Conservation (phyloP, 2,797 vertebrate species). For the Chloroceryle amazona region DNA sequence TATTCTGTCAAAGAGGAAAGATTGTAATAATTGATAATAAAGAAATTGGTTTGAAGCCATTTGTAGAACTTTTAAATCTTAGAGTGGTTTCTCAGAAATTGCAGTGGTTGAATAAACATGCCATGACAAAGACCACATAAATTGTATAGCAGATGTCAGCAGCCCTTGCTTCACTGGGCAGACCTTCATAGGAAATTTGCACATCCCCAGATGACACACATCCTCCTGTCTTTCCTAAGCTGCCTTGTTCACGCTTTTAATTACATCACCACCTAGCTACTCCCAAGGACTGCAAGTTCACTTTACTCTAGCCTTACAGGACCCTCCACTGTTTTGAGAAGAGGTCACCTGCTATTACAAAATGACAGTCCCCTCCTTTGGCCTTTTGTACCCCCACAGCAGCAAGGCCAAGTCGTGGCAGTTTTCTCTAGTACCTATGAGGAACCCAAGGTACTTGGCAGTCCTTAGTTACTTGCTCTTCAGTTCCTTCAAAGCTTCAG, state of each 20-base stretch:
- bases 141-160: neutral
- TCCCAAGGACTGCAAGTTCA: neutral
- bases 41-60: neutral
- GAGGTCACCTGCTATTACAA: neutral
- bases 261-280: neutral
- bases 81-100: neutral
- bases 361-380: neutral
- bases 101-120: neutral
- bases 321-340: neutral
- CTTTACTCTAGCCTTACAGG: neutral
- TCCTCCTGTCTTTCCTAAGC: neutral
- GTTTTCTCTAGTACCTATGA: neutral
- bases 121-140: neutral
- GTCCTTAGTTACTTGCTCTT: neutral
- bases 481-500: slow-evolving; percentile 77
- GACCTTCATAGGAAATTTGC: neutral
- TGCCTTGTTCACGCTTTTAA: neutral
- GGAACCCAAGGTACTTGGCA: neutral
- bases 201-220: neutral
- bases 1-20: neutral
- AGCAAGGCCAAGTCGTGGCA: neutral
- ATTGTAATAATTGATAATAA: neutral
- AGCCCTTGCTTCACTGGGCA: neutral
- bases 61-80: neutral
- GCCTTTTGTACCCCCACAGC: neutral